Conservation (phyloP, 2,888 invertebrate genomes). For the Entomobrya multifasciata region DNA sequence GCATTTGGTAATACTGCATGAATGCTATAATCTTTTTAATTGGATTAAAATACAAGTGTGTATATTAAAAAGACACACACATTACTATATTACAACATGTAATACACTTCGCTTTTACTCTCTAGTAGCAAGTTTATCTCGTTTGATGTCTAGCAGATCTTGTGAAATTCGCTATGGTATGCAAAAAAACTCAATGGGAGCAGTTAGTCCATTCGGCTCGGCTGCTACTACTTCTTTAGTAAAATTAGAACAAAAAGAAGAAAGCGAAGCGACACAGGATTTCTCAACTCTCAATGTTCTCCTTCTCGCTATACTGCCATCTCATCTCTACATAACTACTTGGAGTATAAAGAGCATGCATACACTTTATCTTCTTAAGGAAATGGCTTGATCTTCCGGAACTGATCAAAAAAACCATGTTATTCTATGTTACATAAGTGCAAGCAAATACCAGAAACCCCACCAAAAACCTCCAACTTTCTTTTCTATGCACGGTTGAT, state of each 20-base stretch:
- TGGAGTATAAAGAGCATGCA: conserved; percentile 5
- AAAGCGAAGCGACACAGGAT: background rate
- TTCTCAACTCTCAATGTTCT: background rate
- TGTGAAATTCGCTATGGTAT: background rate
- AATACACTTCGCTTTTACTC: too few relatives aligned
- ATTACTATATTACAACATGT: background rate
- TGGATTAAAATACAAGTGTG: background rate
- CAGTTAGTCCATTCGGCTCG: too few relatives aligned
- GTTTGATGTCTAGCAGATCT: background rate
- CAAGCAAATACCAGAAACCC: conserved; percentile 25
- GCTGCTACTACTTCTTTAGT: too few relatives aligned
- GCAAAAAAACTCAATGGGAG: conserved; percentile 14
- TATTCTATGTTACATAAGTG: conserved; percentile 2
- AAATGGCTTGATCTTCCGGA: conserved; percentile 63
- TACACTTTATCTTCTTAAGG: conserved; percentile 53
- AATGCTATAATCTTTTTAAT: conserved; percentile 12
- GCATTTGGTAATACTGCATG: too few relatives aligned
- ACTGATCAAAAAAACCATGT: conserved; percentile 48
- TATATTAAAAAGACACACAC: background rate
- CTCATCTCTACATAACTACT: too few relatives aligned
- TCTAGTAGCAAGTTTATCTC: background rate
- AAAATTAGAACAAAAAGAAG: background rate
- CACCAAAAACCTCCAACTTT: conserved; percentile 16
- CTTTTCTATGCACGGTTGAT: conserved; percentile 19
- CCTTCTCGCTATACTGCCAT: too few relatives aligned